phyloP scores from a whole-genome alignment of 2,888 invertebrate species.

The Erpobdella octoculata region DNA sequence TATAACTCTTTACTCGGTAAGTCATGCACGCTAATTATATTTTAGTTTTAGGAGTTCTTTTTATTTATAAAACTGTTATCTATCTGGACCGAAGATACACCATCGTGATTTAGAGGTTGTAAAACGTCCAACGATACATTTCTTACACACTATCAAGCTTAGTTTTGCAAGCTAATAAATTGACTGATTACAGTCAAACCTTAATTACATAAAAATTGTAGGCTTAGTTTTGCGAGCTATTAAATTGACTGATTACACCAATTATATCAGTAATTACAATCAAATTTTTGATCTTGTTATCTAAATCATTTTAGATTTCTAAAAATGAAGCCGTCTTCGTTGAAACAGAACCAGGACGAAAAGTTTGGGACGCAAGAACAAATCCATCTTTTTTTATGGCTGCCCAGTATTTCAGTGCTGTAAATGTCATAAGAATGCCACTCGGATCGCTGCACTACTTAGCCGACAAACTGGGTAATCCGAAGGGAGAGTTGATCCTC shows the following conservation, averaged over 20 bases:
- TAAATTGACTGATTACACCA: neutral
- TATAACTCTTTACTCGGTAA: conserved; percentile 29
- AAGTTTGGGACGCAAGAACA: conserved; percentile 16
- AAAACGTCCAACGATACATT: too few species aligned
- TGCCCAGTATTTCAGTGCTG: conserved; percentile 31
- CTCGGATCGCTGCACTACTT: conserved; percentile 22
- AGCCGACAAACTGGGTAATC: conserved; percentile 31
- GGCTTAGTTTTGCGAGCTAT: too few species aligned
- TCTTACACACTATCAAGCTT: too few species aligned
- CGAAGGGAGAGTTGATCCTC: conserved; percentile 30
- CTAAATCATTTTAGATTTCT: conserved; percentile 2
- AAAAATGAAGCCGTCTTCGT: conserved; percentile 31
- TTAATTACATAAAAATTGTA: too few species aligned
- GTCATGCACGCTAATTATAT: too few species aligned
- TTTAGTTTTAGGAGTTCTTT: too few species aligned
- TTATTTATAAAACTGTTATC: too few species aligned
- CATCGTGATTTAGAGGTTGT: too few species aligned
- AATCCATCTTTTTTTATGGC: conserved; percentile 23
- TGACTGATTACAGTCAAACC: too few species aligned
- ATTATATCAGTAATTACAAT: neutral
- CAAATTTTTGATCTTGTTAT: neutral
- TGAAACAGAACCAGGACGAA: conserved; percentile 19
- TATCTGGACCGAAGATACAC: too few species aligned
- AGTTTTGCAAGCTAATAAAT: too few species aligned
- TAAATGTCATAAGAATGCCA: conserved; percentile 28